A percentile compares a stretch with the other conserved stretches of the same genome.
Evolutionary conservation across 2,888 invertebrate genomes (phyloP).

Genomic region (Sepiola atlantica): DNA sequence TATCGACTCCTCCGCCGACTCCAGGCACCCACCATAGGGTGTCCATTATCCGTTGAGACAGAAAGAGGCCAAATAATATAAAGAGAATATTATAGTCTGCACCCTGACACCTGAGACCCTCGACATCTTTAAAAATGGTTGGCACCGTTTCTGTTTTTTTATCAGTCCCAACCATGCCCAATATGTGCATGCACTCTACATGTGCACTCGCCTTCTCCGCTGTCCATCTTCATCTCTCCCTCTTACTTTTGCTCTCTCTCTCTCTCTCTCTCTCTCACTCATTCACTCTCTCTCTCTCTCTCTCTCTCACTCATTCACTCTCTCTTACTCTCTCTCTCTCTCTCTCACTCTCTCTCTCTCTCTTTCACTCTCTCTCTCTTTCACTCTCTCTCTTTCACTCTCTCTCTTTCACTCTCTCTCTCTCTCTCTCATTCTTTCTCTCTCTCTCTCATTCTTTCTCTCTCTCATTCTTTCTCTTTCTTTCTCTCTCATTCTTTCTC

Average conservation of each 20-base stretch:
- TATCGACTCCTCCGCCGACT: no score
- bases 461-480: not conserved
- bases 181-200: not conserved
- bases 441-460: not conserved
- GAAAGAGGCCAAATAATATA: no score
- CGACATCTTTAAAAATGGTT: not conserved
- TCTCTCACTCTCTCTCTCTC: not conserved
- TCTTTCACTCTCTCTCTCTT: not conserved
- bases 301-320: not conserved
- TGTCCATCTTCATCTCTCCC: not conserved
- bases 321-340: not conserved
- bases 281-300: not conserved
- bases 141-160: not conserved
- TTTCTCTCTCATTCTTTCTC: not conserved
- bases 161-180: not conserved
- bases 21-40: no score
- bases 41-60: no score
- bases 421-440: not conserved
- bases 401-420: not conserved
- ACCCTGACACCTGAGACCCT: not conserved
- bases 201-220: no score
- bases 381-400: not conserved
- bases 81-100: not conserved
- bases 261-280: not conserved
- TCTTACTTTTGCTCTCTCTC: no score